Evolutionary conservation across 2,888 invertebrate species (phyloP), one percentile per base, ranked within the genome.

Genomic region (Amphiduros pacificus): DNA sequence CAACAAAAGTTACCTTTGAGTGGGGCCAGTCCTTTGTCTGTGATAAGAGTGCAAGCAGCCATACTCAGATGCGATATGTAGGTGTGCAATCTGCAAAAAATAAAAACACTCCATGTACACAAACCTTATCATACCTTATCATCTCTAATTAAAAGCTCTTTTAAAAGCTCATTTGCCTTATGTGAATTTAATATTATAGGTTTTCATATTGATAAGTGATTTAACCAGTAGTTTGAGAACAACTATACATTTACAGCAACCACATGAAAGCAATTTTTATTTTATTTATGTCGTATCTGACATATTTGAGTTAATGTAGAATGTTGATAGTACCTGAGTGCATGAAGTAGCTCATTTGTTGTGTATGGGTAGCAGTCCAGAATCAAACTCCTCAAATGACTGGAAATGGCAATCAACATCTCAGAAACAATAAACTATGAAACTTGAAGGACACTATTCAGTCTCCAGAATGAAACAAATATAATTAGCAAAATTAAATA

Each of bases 311-410:
- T 36, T 36, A 11, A 9, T 36, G 11, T 11, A 17, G 36, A 36
- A 36, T 11, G 36, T 11, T 9, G 9, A 44, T 11, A 66, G 52
- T 66, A 79, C 77, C 78, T 74, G n/a, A 77, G 66, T 14, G 75
- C 68, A 51, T 71, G 63, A 11, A 80, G 66, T 32, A 80, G 65
- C 61, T 79, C 80, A 68, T 80, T 80, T 14, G 80, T 78, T 57
- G 76, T 67, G 61, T 78, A 79, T 9, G 74, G 74, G 63, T 79
- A 80, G 56, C 73, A 76, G 62, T 80, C 80, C 29, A 80, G 60
- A 2, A 72, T 61, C 59, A 80, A 57, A 58, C 72, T 75, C 59
- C 71, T 64, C 17, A 80, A 67, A 59, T 73, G 77, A 65, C 80
- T 80, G 67, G 26, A 76, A 44, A 44, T 44, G n/a, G 44, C 5